These are phyloP conservation scores for Amblyraja radiata DNA, from an alignment of 2,797 vertebrate genomes.

Conservation along the genomic window DNA sequence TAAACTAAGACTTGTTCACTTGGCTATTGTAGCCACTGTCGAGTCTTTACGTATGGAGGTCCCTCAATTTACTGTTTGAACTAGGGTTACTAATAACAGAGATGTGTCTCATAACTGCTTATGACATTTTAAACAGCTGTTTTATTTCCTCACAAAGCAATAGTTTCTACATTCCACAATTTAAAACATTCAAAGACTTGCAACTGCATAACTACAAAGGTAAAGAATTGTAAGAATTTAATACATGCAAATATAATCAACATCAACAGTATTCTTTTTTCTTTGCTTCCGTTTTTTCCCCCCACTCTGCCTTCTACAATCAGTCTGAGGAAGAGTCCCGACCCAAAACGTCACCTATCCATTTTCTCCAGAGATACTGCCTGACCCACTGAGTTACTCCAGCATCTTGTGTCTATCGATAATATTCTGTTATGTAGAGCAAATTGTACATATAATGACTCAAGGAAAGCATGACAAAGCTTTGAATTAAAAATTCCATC, in stretches of 20 bases:
- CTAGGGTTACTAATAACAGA: not conserved
- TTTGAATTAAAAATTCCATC: not conserved
- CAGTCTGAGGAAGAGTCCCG: too few relatives aligned
- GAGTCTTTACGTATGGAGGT: not conserved
- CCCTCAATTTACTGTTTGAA: not conserved
- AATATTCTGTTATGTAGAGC: not conserved
- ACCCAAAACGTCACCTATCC: too few relatives aligned
- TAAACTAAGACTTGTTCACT: too few relatives aligned
- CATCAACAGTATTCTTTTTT: too few relatives aligned
- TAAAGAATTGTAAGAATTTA: not conserved
- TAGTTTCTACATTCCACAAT: not conserved
- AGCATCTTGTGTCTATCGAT: not conserved
- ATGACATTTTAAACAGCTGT: not conserved
- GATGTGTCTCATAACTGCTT: not conserved
- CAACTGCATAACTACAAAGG: too few relatives aligned
- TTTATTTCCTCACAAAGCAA: not conserved
- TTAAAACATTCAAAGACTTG: not conserved
- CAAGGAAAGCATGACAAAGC: not conserved
- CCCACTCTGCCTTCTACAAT: too few relatives aligned
- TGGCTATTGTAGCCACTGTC: not conserved
- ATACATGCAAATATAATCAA: not conserved
- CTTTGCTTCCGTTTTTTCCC: too few relatives aligned
- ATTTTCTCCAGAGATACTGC: too few relatives aligned
- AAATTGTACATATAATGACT: not conserved
- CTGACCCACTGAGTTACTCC: too few relatives aligned